phyloP scores from a whole-genome alignment of 2,797 vertebrate genomes.

The Syndactyla subalaris region DNA sequence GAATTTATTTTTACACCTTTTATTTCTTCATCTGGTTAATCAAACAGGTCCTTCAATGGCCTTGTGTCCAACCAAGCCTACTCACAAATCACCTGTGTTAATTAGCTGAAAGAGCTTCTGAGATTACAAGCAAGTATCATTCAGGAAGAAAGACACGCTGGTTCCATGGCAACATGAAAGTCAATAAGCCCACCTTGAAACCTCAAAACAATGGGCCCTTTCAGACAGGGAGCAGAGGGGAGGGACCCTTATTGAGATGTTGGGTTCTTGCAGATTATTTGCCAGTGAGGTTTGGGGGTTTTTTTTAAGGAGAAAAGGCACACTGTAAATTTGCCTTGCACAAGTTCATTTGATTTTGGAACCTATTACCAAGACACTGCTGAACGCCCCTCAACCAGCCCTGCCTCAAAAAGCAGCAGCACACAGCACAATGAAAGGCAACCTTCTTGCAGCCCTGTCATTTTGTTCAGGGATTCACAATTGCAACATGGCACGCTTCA shows the following conservation, averaged over 20 bases:
- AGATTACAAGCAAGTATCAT: slow-evolving; percentile 67
- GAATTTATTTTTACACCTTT: background rate
- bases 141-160: slow-evolving; percentile 64
- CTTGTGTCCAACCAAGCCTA: background rate
- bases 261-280: slow-evolving; percentile 37
- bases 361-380: background rate
- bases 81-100: slow-evolving; percentile 56
- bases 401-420: background rate
- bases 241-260: slow-evolving; percentile 58
- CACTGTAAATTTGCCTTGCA: background rate
- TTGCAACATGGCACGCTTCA: background rate
- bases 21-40: slow-evolving; percentile 46
- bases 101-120: slow-evolving; percentile 56
- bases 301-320: background rate
- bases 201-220: slow-evolving; percentile 68
- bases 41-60: background rate
- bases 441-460: background rate
- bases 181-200: slow-evolving; percentile 74
- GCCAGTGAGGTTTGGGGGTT: background rate
- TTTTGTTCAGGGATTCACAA: background rate
- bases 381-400: background rate
- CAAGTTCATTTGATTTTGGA: slow-evolving; percentile 11
- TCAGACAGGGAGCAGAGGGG: slow-evolving; percentile 47
- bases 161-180: slow-evolving; percentile 73
- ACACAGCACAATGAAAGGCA: background rate